These are phyloP conservation scores for Paracentrotus lividus DNA, from an alignment of 53 echinoderm and acorn worm genomes.

Conservation along the genomic window DNA sequence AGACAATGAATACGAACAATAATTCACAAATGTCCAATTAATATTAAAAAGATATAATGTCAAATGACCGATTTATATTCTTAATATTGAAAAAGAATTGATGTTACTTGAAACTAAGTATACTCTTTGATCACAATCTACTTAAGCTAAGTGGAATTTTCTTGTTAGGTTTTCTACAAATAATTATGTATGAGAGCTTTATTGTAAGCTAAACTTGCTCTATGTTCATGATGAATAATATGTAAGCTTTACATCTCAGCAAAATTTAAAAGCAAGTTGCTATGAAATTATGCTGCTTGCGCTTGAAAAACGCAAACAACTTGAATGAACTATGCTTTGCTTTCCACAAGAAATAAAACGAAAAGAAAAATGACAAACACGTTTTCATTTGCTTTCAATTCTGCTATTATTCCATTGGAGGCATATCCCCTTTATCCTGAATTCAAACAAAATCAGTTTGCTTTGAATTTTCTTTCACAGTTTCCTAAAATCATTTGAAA, in stretches of 20 bases:
- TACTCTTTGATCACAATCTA: too few species aligned
- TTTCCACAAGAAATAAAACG: not conserved
- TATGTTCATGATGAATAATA: not conserved
- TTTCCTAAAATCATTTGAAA: not conserved
- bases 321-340: constrained; percentile 4
- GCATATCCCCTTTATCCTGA: constrained; percentile 21
- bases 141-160: too few species aligned
- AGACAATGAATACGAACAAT: too few species aligned
- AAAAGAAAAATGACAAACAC: not conserved
- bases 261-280: constrained; percentile 23
- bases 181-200: not conserved
- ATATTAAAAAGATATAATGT: too few species aligned
- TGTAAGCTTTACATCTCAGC: not conserved
- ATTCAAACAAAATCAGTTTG: not conserved
- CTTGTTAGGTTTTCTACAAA: too few species aligned
- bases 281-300: not conserved
- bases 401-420: not conserved
- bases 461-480: constrained; percentile 19
- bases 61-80: too few species aligned
- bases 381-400: constrained; percentile 9
- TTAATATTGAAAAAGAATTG: too few species aligned
- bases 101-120: too few species aligned
- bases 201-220: not conserved
- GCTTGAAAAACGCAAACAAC: not conserved
- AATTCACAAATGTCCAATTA: too few species aligned